Evolutionary conservation across 2,888 invertebrate genomes (phyloP), one percentile per base, ranked within the genome.

Genomic region (Xestia xanthographa): DNA sequence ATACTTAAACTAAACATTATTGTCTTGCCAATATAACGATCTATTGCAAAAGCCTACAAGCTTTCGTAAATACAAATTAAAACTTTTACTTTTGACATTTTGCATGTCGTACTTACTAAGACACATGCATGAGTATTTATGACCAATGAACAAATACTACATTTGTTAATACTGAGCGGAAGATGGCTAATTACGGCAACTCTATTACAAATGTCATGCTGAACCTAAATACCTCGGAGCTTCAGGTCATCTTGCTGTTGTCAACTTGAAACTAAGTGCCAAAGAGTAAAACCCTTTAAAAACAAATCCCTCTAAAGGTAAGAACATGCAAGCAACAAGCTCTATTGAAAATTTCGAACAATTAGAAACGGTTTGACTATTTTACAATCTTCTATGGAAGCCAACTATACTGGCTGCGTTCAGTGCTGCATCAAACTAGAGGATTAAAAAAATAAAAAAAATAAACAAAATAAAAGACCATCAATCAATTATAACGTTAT

Each of bases 161-260:
- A 67, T 87, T 89, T 85, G 88, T 86, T 73, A 85, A 89, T 72
- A 71, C 50, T 77, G 60, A 78, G 82, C 87, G 89, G 90, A 89
- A 90, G 86, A 79, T 72, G 65, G 75, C 63, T 88, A 88, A 90
- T 90, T 88, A 87, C 66, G 72, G 76, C 83, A 83, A 87, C 83
- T 91, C 86, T 88, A 92, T 93, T 93, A 92, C 88, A 89, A 91
- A 89, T 92, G 91, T 92, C 92, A 93, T 92, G 92, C 89, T 80
- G 88, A 90, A 92, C 92, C 93, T 93, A 93, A 93, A 94, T 93
- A 94, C 92, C 92, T 89, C 82, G 86, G 88, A 91, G 89, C 77
- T n/a, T n/a, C n/a, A n/a, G 76, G 86, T 87, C 87, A 88, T 91
- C 83, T 82, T 26, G n/a, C 84, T 86, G 85, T 90, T 91, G 87